Base-by-base conservation (phyloP, 2,888 invertebrate species). In the Tuta absoluta region DNA sequence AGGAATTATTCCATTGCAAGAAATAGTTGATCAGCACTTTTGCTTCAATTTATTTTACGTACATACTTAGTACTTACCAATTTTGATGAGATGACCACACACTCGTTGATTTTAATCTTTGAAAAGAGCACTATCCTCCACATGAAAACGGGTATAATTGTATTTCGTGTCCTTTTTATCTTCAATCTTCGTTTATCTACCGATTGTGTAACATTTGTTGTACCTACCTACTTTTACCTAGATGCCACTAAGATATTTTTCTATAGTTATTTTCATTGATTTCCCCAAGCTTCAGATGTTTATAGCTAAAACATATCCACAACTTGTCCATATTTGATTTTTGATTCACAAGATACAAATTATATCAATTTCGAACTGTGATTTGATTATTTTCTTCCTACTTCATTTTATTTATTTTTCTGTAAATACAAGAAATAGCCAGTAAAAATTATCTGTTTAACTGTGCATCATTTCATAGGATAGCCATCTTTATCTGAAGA, bases 401-500 rank as follows among this genome's bases (percentile, higher is more conserved):
- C 73, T 81, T 80, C 80, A 77, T 79, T 83, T 82, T 74, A 71
- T 85, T 82, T 77, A 79, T 79, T 80, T 85, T 84, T 85, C 84
- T 92, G 89, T 91, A 89, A 91, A 92, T 91, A 91, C 88, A 89
- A 89, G 85, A 89, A 89, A 90, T 87, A 87, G 91, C 85, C 88
- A 92, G 92, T 94, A 94, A 94, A 94, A 93, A 94, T 94, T 93
- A 94, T 94, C 93, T 94, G 93, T 94, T 95, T 94, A 94, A 94
- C 94, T 95, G 93, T 94, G 93, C 93, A 93, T 93, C 94, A 93
- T 93, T 93, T 93, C 93, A 93, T 94, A 94, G 94, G 94, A 94
- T 94, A 93, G 93, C 93, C 93, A 92, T 92, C 93, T 92, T 89
- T 92, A 90, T 91, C 87, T 91, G 92, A 92, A 92, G 92, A 92